Evolutionary conservation across 2,797 vertebrate species (phyloP).

Genomic region (Danio choprae): DNA sequence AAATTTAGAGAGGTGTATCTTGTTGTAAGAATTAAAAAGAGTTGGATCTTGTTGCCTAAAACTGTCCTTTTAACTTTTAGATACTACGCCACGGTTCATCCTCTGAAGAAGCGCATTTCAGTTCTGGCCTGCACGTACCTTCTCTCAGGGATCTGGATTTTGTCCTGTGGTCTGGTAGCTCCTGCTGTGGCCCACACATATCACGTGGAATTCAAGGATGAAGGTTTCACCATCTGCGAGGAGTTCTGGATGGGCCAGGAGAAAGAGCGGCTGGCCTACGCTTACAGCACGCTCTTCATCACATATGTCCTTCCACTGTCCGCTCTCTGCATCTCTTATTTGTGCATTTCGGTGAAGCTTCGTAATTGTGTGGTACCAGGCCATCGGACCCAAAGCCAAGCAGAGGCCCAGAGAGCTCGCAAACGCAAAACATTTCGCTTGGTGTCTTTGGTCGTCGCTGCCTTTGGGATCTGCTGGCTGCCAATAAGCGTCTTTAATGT

Average conservation of each 20-base stretch:
- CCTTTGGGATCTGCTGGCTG: constrained; percentile 88
- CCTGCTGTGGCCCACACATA: constrained; percentile 89
- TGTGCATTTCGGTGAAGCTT: constrained; percentile 88
- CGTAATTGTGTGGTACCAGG: constrained; percentile 86
- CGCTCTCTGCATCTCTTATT: constrained; percentile 84
- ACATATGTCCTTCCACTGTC: constrained; percentile 89
- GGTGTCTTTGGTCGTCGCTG: constrained; percentile 84
- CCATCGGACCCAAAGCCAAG: constrained; percentile 84
- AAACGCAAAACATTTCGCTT: constrained; percentile 89
- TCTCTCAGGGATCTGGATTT: constrained; percentile 85
- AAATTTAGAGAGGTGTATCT: too few relatives aligned
- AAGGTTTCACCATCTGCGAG: constrained; percentile 89
- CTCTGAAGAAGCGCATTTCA: constrained; percentile 86
- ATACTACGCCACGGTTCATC: constrained; percentile 88
- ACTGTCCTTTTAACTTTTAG: constrained; percentile 63
- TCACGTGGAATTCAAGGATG: constrained; percentile 85
- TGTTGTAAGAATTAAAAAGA: too few relatives aligned
- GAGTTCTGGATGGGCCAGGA: constrained; percentile 90
- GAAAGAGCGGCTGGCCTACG: constrained; percentile 81
- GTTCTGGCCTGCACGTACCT: constrained; percentile 83
- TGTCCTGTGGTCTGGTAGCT: constrained; percentile 84
- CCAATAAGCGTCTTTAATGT: constrained; percentile 90
- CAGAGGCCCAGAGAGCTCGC: constrained; percentile 79
- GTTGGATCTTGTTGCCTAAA: not conserved
- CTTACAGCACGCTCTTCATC: constrained; percentile 86